Conservation (phyloP, 2,888 invertebrate species). For the Coelinius sp. region DNA sequence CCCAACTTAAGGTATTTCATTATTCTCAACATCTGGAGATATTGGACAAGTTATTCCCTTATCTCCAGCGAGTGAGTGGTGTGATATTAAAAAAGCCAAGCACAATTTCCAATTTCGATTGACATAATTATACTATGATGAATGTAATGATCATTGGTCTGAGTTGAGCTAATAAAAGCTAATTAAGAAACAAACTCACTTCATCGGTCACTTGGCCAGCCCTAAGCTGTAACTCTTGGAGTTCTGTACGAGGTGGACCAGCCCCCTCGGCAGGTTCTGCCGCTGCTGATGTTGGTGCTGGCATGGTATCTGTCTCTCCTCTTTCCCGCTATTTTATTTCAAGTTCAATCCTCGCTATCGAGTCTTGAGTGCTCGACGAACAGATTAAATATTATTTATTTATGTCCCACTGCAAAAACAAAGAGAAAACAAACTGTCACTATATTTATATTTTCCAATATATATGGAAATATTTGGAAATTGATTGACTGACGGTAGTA, state of each 20-base stretch:
- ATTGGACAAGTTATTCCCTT: neutral
- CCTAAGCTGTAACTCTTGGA: conserved; percentile 90
- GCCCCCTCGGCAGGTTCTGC: conserved; percentile 73
- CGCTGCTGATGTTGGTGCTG: conserved; percentile 71
- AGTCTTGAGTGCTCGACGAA: neutral
- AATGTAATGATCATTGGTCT: too few relatives aligned
- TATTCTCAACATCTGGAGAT: neutral
- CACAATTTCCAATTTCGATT: neutral
- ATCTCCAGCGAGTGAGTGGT: too few relatives aligned
- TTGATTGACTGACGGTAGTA: too few relatives aligned
- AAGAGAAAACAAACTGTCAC: too few relatives aligned
- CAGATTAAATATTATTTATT: too few relatives aligned
- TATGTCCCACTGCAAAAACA: too few relatives aligned
- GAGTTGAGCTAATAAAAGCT: too few relatives aligned
- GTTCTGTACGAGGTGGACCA: conserved; percentile 85
- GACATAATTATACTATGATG: too few relatives aligned
- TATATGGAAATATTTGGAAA: too few relatives aligned
- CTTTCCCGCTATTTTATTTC: conserved; percentile 16
- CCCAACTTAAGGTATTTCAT: too few relatives aligned
- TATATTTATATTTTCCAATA: too few relatives aligned
- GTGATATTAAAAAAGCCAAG: too few relatives aligned
- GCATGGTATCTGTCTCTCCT: conserved; percentile 62
- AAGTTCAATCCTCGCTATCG: neutral
- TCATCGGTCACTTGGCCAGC: conserved; percentile 91
- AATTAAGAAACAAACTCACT: conserved; percentile 73